These are phyloP conservation scores for Ctenodactylus gundi DNA, from an alignment of 2,113 vertebrate species.

Conservation along the genomic window DNA sequence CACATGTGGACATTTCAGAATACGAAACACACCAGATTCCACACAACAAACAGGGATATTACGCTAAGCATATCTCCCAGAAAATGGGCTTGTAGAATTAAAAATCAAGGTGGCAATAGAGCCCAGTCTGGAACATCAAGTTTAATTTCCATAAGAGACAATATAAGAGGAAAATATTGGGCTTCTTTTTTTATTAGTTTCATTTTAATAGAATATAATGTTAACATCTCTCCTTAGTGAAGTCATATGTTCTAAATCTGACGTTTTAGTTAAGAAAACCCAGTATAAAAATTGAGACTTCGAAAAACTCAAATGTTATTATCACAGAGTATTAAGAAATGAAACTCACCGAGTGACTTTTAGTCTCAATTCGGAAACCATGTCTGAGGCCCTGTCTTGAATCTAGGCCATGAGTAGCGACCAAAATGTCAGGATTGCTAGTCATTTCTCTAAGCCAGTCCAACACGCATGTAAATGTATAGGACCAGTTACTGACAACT, in stretches of 20 bases:
- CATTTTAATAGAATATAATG: neutral
- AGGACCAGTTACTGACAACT: neutral
- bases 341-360: neutral
- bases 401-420: neutral
- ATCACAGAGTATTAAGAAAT: neutral
- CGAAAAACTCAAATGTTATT: neutral
- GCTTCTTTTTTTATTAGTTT: neutral
- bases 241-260: neutral
- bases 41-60: neutral
- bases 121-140: neutral
- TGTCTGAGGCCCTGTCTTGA: neutral
- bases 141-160: neutral
- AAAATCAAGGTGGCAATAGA: neutral
- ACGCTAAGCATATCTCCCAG: neutral
- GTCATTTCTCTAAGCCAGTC: neutral
- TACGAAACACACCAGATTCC: neutral
- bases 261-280: neutral
- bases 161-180: neutral
- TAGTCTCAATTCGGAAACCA: neutral
- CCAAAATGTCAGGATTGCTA: neutral
- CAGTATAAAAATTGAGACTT: neutral
- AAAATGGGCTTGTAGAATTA: neutral
- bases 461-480: rapidly evolving
- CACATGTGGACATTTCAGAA: neutral
- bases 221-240: neutral